Evolutionary conservation across 2,888 invertebrate genomes (phyloP), one percentile per base, ranked within the genome.

Genomic region (Conops quadrifasciatus): DNA sequence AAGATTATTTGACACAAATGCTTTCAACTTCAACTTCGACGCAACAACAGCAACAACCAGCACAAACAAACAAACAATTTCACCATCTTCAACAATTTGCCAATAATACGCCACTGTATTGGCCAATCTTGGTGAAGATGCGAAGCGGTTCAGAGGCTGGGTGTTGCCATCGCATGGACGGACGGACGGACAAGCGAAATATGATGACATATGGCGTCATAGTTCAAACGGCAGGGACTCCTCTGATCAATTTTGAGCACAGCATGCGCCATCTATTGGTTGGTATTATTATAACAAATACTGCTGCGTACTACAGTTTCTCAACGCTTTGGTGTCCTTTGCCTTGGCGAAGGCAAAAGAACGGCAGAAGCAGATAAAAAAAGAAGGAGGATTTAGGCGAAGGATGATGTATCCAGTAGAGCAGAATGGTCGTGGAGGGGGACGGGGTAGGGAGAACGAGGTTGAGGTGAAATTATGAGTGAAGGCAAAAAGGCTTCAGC

Each of bases 171-270:
- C 4, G 9, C 9, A 36, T 36, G 9, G 64, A n/a, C 47, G 30
- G 28, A 15, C 24, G 19, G 58, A 45, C 5, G 45, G 47, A 49
- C 68, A 68, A 77, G 78, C 78, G 79, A 85, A 83, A 85, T 85
- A 85, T 84, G 84, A 85, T 85, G 85, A 85, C 85, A 85, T 84
- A 85, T 85, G 84, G 85, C 85, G 81, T 85, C 85, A 85, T 85
- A 85, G 85, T 84, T 85, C 84, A 85, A 85, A 83, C 85, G 81
- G 83, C 85, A 85, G 85, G 85, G 85, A 84, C 82, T 84, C 84
- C 82, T 82, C 82, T 82, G 84, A 85, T 85, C 84, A 85, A 85
- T 85, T 85, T 85, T 82, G 80, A 77, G 83, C 85, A 81, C 85
- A 85, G 85, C 85, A 81, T 84, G 84, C 80, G 82, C 82, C 83